phyloP scores from a whole-genome alignment of 2,888 invertebrate species.

The Agonopterix arenella region DNA sequence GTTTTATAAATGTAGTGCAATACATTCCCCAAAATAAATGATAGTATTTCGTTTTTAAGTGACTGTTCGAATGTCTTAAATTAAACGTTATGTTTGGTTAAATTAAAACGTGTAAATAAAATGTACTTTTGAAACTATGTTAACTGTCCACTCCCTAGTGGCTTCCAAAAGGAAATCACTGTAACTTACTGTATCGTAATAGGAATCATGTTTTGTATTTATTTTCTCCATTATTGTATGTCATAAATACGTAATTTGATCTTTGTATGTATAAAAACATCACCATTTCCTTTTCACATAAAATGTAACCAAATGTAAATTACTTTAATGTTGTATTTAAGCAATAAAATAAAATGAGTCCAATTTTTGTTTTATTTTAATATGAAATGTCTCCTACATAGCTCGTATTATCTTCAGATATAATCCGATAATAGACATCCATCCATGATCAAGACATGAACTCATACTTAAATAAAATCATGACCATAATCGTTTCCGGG shows the following conservation, averaged over 20 bases:
- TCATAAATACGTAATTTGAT: neutral
- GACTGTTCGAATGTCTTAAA: neutral
- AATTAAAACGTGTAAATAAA: neutral
- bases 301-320: slow-evolving; percentile 21
- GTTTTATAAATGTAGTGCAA: slow-evolving; percentile 31
- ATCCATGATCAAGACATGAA: no score
- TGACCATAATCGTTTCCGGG: no score
- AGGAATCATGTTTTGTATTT: neutral
- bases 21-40: slow-evolving; percentile 55
- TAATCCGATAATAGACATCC: no score
- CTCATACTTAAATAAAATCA: no score
- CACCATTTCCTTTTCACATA: neutral
- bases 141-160: no score
- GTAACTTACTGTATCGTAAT: no score
- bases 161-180: no score
- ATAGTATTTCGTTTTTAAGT: slow-evolving; percentile 19
- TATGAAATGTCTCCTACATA: no score
- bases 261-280: no score
- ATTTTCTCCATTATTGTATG: neutral
- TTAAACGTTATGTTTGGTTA: no score
- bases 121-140: neutral
- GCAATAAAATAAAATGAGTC: slow-evolving; percentile 20
- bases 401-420: no score
- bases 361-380: neutral
- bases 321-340: slow-evolving; percentile 15